Evolutionary conservation across 1,140 invertebrate genomes (phyloP).

Genomic region (Atta texana): DNA sequence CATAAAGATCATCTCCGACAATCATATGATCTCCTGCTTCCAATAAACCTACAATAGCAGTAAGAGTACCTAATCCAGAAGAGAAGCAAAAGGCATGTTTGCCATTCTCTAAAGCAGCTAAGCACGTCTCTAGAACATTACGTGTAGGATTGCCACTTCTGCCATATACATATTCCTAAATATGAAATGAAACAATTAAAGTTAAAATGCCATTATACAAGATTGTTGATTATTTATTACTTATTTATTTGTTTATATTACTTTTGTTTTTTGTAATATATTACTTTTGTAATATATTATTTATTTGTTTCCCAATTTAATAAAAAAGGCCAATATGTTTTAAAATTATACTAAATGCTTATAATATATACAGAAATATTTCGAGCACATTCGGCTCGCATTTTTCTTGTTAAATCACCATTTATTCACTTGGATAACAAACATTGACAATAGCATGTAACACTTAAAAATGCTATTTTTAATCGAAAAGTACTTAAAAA

Average conservation of each 20-base stretch:
- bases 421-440: not conserved
- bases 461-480: not conserved
- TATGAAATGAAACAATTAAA: not conserved
- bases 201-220: not conserved
- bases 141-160: constrained; percentile 98
- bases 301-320: not conserved
- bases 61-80: constrained; percentile 96
- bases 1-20: constrained; percentile 97
- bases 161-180: constrained; percentile 95
- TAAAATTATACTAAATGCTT: not conserved
- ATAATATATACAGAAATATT: not conserved
- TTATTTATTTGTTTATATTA: too few relatives aligned
- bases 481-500: not conserved
- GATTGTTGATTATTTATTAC: not conserved
- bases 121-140: constrained; percentile 94
- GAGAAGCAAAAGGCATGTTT: constrained; percentile 95
- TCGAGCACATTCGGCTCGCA: not conserved
- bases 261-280: too few relatives aligned
- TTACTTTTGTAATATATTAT: too few relatives aligned
- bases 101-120: constrained; percentile 96
- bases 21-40: constrained; percentile 96
- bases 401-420: not conserved
- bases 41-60: constrained; percentile 91
- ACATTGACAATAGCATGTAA: too few relatives aligned
- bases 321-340: not conserved